Conservation (phyloP, 1,140 invertebrate genomes). For the Aphelinus atriplicis region DNA sequence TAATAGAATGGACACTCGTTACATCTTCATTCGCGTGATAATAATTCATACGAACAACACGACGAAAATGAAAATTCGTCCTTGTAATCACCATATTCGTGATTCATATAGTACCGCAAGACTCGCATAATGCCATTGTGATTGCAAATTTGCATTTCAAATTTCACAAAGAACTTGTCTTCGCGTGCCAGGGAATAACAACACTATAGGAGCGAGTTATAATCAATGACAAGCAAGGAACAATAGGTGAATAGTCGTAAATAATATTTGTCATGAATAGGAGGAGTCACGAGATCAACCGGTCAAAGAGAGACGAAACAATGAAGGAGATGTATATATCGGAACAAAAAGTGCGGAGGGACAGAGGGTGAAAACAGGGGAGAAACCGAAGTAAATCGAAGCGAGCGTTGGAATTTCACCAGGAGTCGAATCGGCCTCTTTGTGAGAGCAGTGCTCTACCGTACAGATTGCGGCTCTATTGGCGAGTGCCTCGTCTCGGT, state of each 20-base stretch:
- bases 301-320: neutral
- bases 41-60: no score
- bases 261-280: no score
- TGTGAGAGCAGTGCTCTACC: neutral
- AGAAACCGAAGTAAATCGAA: slow-evolving; percentile 26
- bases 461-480: neutral
- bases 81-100: no score
- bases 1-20: no score
- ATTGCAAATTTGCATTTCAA: neutral
- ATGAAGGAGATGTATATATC: neutral
- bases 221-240: no score
- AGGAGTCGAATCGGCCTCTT: slow-evolving; percentile 4
- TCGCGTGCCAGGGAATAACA: no score
- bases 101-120: no score
- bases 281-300: neutral
- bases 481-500: neutral
- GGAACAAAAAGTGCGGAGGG: slow-evolving; percentile 2
- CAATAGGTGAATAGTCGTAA: no score
- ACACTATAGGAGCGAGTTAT: no score
- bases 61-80: no score
- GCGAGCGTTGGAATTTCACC: neutral
- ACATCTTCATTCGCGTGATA: no score
- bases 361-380: slow-evolving; percentile 4
- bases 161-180: neutral
- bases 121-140: no score